Conservation (phyloP, 1,140 invertebrate genomes). For the Tetramorium simillimum region DNA sequence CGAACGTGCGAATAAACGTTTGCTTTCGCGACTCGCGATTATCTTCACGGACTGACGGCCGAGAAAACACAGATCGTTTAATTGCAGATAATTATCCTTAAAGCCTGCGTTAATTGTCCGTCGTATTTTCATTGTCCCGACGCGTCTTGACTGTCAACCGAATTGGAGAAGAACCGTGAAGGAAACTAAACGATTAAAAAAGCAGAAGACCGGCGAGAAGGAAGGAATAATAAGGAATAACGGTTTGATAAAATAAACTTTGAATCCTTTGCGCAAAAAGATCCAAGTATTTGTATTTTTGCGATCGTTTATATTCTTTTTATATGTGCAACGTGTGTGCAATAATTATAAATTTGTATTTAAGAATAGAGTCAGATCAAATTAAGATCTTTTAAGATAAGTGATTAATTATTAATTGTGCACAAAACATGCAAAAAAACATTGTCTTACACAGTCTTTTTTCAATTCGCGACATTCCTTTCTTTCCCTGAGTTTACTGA, state of each 20-base stretch:
- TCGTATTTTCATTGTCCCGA: conserved; percentile 31
- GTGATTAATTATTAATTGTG: background rate
- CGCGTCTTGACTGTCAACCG: background rate
- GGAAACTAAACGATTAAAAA: background rate
- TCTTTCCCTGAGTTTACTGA: conserved; percentile 6
- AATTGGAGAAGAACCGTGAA: background rate
- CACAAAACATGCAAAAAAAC: no score
- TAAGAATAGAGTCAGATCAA: background rate
- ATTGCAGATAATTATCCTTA: conserved; percentile 59
- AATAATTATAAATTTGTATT: conserved; percentile 6
- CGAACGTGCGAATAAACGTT: conserved; percentile 49
- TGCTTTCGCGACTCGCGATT: conserved; percentile 52
- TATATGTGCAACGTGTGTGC: background rate
- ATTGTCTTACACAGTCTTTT: background rate
- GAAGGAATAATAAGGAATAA: conserved; percentile 3
- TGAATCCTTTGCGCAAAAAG: background rate
- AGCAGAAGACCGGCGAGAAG: background rate
- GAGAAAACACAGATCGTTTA: conserved; percentile 60
- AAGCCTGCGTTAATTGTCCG: background rate
- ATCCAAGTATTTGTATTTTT: background rate
- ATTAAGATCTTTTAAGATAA: background rate
- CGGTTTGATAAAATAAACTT: background rate
- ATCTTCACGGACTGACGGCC: conserved; percentile 40
- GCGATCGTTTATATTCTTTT: background rate
- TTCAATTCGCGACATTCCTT: conserved; percentile 19